Conservation (phyloP, 2,113 vertebrate species). For the Stigmatopora nigra region DNA sequence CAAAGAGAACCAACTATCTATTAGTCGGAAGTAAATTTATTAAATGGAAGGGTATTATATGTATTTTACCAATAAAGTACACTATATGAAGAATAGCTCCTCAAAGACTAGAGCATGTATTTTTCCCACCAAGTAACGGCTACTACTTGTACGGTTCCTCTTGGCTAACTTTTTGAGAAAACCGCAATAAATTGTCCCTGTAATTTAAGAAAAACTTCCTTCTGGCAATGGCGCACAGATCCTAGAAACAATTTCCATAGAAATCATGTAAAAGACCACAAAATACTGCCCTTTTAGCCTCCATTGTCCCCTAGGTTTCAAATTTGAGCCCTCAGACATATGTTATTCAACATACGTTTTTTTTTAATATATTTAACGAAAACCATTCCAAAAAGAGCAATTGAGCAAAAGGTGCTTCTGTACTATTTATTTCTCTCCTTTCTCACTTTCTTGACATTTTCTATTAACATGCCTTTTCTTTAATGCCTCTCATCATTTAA, state of each 20-base stretch:
- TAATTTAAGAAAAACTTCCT: too few relatives aligned
- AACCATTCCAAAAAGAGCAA: slow-evolving; percentile 11
- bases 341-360: too few relatives aligned
- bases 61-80: not conserved
- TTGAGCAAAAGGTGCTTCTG: slow-evolving; percentile 46
- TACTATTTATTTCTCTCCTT: slow-evolving; percentile 54
- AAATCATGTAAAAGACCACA: too few relatives aligned
- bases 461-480: slow-evolving; percentile 52
- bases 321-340: too few relatives aligned
- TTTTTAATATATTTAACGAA: too few relatives aligned
- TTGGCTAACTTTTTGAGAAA: too few relatives aligned
- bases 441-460: slow-evolving; percentile 38
- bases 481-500: slow-evolving; percentile 53
- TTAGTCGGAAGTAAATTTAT: not conserved
- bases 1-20: not conserved
- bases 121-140: not conserved
- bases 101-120: not conserved
- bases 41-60: not conserved
- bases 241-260: too few relatives aligned
- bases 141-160: too few relatives aligned
- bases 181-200: too few relatives aligned
- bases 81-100: not conserved
- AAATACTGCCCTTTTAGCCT: too few relatives aligned
- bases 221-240: too few relatives aligned
- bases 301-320: too few relatives aligned